Base-by-base conservation (phyloP, 2,113 vertebrate species). In the Pituophis catenifer region DNA sequence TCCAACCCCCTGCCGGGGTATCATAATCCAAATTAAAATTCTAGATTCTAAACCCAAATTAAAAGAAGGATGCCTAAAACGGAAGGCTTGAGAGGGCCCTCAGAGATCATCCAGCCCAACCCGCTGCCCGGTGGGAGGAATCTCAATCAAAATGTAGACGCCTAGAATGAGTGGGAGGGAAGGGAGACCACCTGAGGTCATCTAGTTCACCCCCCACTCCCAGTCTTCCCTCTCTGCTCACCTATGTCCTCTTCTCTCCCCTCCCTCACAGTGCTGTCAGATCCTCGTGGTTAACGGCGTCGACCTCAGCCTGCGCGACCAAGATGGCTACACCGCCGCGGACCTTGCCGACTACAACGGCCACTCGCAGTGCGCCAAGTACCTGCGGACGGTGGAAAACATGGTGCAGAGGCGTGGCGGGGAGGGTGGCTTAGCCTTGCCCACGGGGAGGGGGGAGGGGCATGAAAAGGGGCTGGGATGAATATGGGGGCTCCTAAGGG, bases 281-380 rank as follows among this genome's bases (percentile, higher is more conserved):
- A 99, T 99, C 93, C 97, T 99, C 15, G 99, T 99, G 91, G 99
- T 99, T 91, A 99, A 99, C 0, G 99, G 99, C 0, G 99, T 99
- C 88, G 98, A 99, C 96, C 97, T 99, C 94, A 98, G 98, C 59
- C 93, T 99, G 75, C 98, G 97, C 1, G 99, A 99, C 97, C 98
- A 98, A 93, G 99, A 99, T 0, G 98, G 99, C 86, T 99, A 99
- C 97, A 98, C 99, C 0, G 98, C 98, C 0, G 98, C 99, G 0
- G 99, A 99, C 96, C 98, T 99, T 8, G 98, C 99, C 0, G 99
- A 99, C 90, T 99, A 99, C 97, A 99, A 99, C 0, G 99, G 99
- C 94, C 99, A 99, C 95, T 93, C 95, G 85, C 99, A 99, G 97
- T 99, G 99, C 93, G 98, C 99, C 96, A 99, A 99, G 97, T 99